Evolutionary conservation across 2,797 vertebrate genomes (phyloP), one percentile per base, ranked within the genome.

Genomic region (Pseudomugil tenellus): DNA sequence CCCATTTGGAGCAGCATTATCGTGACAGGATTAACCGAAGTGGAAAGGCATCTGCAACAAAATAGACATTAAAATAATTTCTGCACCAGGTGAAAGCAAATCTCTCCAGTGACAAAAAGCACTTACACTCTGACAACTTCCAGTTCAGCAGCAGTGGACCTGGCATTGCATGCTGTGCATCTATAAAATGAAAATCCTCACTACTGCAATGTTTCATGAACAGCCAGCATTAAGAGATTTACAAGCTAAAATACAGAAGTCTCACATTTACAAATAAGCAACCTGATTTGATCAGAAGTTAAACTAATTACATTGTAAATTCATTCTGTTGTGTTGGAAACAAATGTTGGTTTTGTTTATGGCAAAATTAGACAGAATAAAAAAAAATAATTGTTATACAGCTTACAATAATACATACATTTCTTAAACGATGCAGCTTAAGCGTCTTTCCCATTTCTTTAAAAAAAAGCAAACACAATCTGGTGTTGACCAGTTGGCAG

Each of bases 21-120:
- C 9, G 19, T 31, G 23, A 48, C 10, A 32, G 26, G 29, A 23
- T 53, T 35, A 61, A 67, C 21, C 19, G 17, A 23, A 51, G 62
- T 25, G 13, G 25, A 79, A 71, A 71, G 19, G 49, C 61, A 41
- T 63, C 57, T 32, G 25, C 57, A 77, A 49, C 34, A 52, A 37
- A 57, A 29, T 19, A 74, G 51, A 63, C 4, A 62, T 19, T 34
- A 26, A 60, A 39, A 66, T 13, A 49, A 53, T 10, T 9, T 26
- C 39, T 21, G 26, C n/a, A 35, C 28, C 35, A 49, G 39, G 21
- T 14, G 11, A 65, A n/a, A 23, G 31, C 49, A 52, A 34, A 46
- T 25, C 10, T 52, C 12, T 11, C 3, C 12, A 28, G 7, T 61
- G 23, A 67, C 55, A 29, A 59, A 17, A 54, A 0, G 19, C 29